These are phyloP conservation scores for Danio tinwini DNA, from an alignment of 2,797 vertebrate genomes.

Conservation along the genomic window DNA sequence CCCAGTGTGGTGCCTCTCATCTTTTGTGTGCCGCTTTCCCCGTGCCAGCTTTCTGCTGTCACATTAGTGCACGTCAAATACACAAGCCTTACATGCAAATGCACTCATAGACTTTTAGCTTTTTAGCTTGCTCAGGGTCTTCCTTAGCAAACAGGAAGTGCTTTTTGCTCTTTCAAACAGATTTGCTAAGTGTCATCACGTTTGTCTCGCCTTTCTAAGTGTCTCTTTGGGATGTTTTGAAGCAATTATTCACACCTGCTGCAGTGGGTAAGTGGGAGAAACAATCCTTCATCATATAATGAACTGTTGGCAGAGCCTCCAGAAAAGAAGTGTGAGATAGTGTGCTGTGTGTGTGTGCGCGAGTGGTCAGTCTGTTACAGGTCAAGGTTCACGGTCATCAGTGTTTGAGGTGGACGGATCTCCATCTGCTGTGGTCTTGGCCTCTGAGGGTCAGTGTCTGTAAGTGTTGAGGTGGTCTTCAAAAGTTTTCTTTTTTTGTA, in stretches of 20 bases:
- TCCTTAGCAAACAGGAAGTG: conserved; percentile 7
- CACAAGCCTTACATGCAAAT: conserved; percentile 22
- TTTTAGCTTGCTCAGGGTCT: conserved; percentile 5
- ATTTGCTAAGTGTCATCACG: conserved; percentile 5
- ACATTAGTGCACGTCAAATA: conserved; percentile 75
- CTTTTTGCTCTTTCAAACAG: conserved; percentile 15
- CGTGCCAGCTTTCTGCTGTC: conserved; percentile 77
- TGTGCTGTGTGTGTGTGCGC: conserved; percentile 33
- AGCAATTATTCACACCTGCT: conserved; percentile 22
- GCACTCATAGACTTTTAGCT: conserved; percentile 15
- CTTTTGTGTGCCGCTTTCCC: conserved; percentile 73
- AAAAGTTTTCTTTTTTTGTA: conserved; percentile 44
- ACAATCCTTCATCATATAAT: conserved; percentile 4
- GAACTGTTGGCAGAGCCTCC: neutral
- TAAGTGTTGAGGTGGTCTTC: conserved; percentile 28
- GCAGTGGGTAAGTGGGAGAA: neutral
- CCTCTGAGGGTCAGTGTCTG: conserved; percentile 51
- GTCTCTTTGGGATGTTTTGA: conserved; percentile 15
- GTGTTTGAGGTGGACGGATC: conserved; percentile 57
- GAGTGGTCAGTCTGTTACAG: conserved; percentile 57
- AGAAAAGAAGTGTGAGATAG: neutral
- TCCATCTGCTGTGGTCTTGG: conserved; percentile 73
- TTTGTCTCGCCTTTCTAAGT: conserved; percentile 12
- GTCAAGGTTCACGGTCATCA: conserved; percentile 68
- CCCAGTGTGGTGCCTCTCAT: conserved; percentile 75